Percentiles rank a stretch among this genome's conserved stretches.
These are phyloP conservation scores for Myoxocephalus aenaeus DNA, from an alignment of 2,797 vertebrate genomes.

Conservation along the genomic window DNA sequence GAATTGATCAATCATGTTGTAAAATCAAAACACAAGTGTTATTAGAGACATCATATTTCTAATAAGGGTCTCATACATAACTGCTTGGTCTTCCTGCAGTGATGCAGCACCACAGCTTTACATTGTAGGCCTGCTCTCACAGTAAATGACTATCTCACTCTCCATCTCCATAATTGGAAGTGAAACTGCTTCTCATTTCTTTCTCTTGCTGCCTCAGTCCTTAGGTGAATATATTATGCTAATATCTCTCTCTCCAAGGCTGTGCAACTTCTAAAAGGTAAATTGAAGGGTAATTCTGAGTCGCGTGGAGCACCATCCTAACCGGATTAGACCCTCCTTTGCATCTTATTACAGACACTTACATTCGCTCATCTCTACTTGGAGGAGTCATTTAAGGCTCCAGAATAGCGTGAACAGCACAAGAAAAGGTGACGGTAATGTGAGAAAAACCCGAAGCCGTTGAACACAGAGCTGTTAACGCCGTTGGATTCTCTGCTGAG, in stretches of 20 bases:
- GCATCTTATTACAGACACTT: constrained; percentile 45
- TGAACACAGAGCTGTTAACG: constrained; percentile 24
- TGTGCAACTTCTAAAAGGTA: constrained; percentile 42
- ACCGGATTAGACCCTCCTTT: constrained; percentile 56
- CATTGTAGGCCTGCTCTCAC: not conserved
- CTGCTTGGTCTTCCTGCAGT: not conserved
- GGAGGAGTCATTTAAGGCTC: constrained; percentile 15
- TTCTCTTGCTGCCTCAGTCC: constrained; percentile 21
- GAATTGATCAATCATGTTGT: not conserved
- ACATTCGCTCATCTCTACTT: constrained; percentile 25
- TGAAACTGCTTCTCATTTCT: constrained; percentile 40
- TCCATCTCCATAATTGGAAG: constrained; percentile 26
- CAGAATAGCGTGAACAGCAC: constrained; percentile 24
- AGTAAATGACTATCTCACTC: constrained; percentile 24
- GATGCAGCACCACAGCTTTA: constrained; percentile 16
- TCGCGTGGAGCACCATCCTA: constrained; percentile 31
- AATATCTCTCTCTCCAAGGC: constrained; percentile 37
- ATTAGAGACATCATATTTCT: not conserved
- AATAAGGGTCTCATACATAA: not conserved
- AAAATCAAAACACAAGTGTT: not conserved
- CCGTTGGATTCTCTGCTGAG: not conserved
- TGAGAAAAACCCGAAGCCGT: constrained; percentile 10
- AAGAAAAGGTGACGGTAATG: constrained; percentile 19
- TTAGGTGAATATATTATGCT: constrained; percentile 61
- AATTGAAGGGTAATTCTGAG: constrained; percentile 51